Base-by-base conservation (phyloP, 2,888 invertebrate species). In the Phengaris arion region DNA sequence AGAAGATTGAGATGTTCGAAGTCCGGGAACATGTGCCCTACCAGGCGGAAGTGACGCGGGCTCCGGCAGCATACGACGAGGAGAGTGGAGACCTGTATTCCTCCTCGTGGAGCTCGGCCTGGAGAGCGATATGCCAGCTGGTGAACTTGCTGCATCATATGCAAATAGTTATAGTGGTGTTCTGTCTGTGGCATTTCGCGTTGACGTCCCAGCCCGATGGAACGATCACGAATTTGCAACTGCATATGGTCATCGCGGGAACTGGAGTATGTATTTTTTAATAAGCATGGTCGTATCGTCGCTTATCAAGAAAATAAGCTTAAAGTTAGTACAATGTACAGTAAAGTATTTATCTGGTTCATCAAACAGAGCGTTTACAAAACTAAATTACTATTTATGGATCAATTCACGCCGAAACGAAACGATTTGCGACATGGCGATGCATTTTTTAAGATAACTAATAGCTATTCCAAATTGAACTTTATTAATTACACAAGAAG, bases 1-100 rank as follows among this genome's bases (percentile, higher is more conserved):
- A 93, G 74, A 85, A 86, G 78, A 85, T 93, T 79, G 93, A 93
- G 79, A 87, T 93, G 83, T 93, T 86, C 78, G 93, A 93, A 80
- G 92, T 93, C 2, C 83, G 93, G 59, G 93, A 93, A 77, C 93
- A 93, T 78, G 90, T 93, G 8, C 93, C 93, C 4, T 93, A 93
- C 78, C 92, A 92, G 77, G 91, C 91, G 0, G 93, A 92, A 76
- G 78, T 93, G 68, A 93, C 93, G 0, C 80, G 89, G 69, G 91
- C 92, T 0, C 92, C 93, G 0, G 86, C 83, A 0, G 83, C 87
- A 0, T 92, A 92, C 73, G 93, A 93, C 75, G 90, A 89, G 76
- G 93, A 93, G 68, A 93, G 93, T 78, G 90, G 87, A 0, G 85
- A 85, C 1, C 77, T 82, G 9, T 89, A 90, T 76, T 81, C 80